Base-by-base conservation (phyloP, 37 sponge, comb jelly and placozoan genomes). In the Oscarella lobularis region DNA sequence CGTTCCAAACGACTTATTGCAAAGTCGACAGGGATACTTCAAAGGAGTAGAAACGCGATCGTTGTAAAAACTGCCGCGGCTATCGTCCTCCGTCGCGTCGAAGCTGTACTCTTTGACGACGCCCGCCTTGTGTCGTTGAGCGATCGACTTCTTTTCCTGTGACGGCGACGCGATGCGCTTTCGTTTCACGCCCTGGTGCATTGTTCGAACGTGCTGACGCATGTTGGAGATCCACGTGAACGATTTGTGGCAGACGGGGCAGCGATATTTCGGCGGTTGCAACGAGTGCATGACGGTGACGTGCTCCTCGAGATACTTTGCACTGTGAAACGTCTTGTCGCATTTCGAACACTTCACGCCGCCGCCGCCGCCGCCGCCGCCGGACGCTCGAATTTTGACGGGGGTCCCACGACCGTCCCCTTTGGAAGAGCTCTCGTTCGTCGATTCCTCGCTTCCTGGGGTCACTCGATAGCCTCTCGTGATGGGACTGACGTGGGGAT, bases 301-400 rank as follows among this genome's bases (percentile, higher is more conserved):
- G 60, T 48, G 60, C 60, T 48, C 60, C 20, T 48, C 60, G 60
- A 48, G 60, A 48, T 48, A 48, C 60, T 48, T 48, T 9, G 20
- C 20, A 20, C 60, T 48, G 60, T 48, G 60, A 48, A 48, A 48
- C 60, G 60, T 27, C 60, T 48, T 48, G 20, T 48, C 60, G 60
- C 60, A 48, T 48, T 48, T 48, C 14, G 60, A 20, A 48, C 60
- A 48, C 20, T 48, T 48, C n/a, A n/a, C n/a, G n/a, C n/a, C n/a
- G n/a, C n/a, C n/a, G n/a, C n/a, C n/a, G n/a, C n/a, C n/a, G n/a
- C n/a, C n/a, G n/a, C n/a, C n/a, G 20, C 60, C 60, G 20, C 60
- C 60, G 9, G 60, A 48, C 9, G 14, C 20, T 48, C 20, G 9
- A 20, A 48, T 48, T 48, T 48, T 48, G 9, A 20, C 60, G 60